phyloP scores from a whole-genome alignment of 2,888 invertebrate genomes.

The Pyrocoelia pectoralis region DNA sequence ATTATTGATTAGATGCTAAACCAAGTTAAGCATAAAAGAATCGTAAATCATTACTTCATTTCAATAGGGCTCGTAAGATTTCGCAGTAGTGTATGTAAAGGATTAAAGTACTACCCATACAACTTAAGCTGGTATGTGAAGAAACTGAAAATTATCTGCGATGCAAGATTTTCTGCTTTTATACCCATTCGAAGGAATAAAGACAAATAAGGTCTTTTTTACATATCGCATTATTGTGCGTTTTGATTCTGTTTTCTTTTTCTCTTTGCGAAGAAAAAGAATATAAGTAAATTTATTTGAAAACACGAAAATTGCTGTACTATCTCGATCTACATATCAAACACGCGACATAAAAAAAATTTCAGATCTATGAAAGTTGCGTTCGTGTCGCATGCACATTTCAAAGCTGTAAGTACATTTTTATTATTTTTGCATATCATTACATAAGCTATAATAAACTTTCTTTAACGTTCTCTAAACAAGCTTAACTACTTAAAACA shows the following conservation, averaged over 20 bases:
- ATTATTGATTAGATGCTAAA: too few relatives aligned
- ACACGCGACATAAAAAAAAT: constrained; percentile 45
- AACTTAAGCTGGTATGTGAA: too few relatives aligned
- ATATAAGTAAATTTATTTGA: constrained; percentile 12
- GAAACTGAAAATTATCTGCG: background rate
- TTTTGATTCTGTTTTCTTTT: background rate
- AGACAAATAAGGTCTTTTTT: too few relatives aligned
- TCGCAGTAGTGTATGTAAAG: too few relatives aligned
- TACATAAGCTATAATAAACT: constrained; percentile 31
- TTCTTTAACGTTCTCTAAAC: constrained; percentile 24
- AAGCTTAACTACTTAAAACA: constrained; percentile 38
- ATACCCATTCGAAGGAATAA: too few relatives aligned
- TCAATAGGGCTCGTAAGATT: too few relatives aligned
- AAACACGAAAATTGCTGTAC: constrained; percentile 28
- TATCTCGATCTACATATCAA: constrained; percentile 32
- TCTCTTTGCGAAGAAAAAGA: constrained; percentile 13
- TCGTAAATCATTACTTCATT: too few relatives aligned
- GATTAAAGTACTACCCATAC: too few relatives aligned
- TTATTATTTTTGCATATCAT: constrained; percentile 48
- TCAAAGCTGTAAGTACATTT: constrained; percentile 34
- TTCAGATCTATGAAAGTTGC: constrained; percentile 35
- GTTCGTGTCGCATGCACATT: constrained; percentile 45
- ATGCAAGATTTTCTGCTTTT: background rate
- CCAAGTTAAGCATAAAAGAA: too few relatives aligned
- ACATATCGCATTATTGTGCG: too few relatives aligned